Percentiles rank a stretch among this genome's conserved stretches.
Evolutionary conservation across 2,113 vertebrate species (phyloP).

Genomic region (Podarcis cretensis): DNA sequence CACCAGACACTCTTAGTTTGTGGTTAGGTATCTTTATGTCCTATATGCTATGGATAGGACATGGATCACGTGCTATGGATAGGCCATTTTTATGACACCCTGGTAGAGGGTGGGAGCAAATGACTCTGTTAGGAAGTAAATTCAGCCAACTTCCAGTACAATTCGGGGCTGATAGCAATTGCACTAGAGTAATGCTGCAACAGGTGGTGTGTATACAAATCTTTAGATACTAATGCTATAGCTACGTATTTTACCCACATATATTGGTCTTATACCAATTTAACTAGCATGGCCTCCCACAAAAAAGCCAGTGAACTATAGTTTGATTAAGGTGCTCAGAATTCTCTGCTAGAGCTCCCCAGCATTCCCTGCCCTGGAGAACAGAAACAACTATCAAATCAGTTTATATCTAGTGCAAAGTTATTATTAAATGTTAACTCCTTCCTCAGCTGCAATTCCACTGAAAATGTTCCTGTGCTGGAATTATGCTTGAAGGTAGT

Average conservation of each 20-base stretch:
- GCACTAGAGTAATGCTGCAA: not conserved
- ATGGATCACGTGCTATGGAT: not conserved
- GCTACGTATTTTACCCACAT: not conserved
- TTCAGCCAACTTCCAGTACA: not conserved
- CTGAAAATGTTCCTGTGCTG: too few relatives aligned
- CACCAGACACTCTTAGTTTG: not conserved
- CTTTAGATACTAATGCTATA: not conserved
- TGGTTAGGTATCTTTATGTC: not conserved
- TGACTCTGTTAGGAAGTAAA: not conserved
- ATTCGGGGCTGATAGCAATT: not conserved
- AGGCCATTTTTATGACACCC: not conserved
- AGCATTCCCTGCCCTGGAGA: not conserved
- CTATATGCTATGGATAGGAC: not conserved
- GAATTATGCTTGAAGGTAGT: too few relatives aligned
- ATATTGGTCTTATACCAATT: not conserved
- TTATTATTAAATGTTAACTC: not conserved
- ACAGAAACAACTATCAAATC: not conserved
- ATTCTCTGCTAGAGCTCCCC: not conserved
- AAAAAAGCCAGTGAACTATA: not conserved
- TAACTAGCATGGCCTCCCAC: not conserved
- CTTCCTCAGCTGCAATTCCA: too few relatives aligned
- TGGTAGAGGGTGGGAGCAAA: not conserved
- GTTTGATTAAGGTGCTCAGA: not conserved
- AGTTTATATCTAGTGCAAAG: not conserved
- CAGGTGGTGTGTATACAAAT: not conserved